These are phyloP conservation scores for Leptothorax acervorum DNA, from an alignment of 2,888 invertebrate species.

Conservation along the genomic window DNA sequence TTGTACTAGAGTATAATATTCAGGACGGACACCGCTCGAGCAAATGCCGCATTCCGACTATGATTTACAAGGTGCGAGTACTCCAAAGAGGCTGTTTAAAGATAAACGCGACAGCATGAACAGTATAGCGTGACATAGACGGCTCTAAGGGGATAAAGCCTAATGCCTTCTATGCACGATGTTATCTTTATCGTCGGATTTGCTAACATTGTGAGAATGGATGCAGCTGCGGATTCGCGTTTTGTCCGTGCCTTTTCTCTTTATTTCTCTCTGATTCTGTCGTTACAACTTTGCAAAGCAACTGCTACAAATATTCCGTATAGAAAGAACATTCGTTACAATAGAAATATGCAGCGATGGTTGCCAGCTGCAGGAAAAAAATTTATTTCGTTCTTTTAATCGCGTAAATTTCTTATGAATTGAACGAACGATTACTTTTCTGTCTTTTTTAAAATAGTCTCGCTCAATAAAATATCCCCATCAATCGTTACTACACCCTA, in stretches of 20 bases:
- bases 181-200: conserved; percentile 65
- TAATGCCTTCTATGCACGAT: conserved; percentile 55
- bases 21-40: not conserved
- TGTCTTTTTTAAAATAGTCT: not conserved
- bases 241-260: not conserved
- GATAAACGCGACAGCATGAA: conserved; percentile 35
- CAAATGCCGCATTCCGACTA: conserved; percentile 11
- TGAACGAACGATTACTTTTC: not conserved
- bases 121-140: not conserved
- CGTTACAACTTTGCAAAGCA: not conserved
- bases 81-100: conserved; percentile 22
- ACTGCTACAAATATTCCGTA: not conserved
- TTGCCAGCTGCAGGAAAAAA: not conserved
- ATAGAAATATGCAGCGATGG: not conserved
- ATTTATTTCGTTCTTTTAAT: not conserved
- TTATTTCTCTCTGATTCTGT: conserved; percentile 7
- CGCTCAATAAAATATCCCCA: not conserved
- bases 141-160: conserved; percentile 56
- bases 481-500: conserved; percentile 12
- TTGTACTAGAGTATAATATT: not conserved
- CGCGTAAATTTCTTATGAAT: conserved; percentile 14
- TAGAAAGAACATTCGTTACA: conserved; percentile 14
- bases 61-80: conserved; percentile 28
- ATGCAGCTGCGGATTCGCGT: conserved; percentile 41
- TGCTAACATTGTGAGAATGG: conserved; percentile 49